Percentiles rank a stretch among this genome's conserved stretches.
These are phyloP conservation scores for Dromius quadrimaculatus DNA, from an alignment of 2,888 invertebrate species.

Conservation along the genomic window DNA sequence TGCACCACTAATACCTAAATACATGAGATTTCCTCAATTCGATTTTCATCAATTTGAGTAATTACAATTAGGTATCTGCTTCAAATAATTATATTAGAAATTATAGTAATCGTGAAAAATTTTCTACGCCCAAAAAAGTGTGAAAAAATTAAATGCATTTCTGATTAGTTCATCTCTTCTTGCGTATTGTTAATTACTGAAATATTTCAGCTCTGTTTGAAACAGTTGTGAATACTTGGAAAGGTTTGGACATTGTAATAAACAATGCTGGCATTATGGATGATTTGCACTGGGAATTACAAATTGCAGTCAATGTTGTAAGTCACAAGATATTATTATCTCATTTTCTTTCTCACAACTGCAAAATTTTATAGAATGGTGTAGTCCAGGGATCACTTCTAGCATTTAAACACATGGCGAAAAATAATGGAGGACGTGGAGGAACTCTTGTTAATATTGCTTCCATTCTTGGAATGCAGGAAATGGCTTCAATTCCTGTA, in stretches of 20 bases:
- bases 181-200: constrained; percentile 38
- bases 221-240: constrained; percentile 61
- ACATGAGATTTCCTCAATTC: too few species aligned
- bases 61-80: too few species aligned
- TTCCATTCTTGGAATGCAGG: constrained; percentile 71
- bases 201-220: constrained; percentile 66
- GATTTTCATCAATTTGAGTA: too few species aligned
- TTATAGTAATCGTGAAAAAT: too few species aligned
- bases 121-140: too few species aligned
- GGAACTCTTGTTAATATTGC: constrained; percentile 75
- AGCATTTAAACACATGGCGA: constrained; percentile 71
- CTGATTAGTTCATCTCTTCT: background rate
- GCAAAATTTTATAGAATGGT: constrained; percentile 62
- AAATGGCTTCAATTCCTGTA: constrained; percentile 69
- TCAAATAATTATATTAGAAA: too few species aligned
- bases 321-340: constrained; percentile 54
- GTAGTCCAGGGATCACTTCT: constrained; percentile 66
- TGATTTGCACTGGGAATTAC: constrained; percentile 80
- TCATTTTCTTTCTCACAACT: background rate
- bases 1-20: too few species aligned
- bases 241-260: constrained; percentile 69
- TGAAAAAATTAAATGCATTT: too few species aligned
- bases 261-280: constrained; percentile 87
- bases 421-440: constrained; percentile 70
- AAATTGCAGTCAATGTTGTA: constrained; percentile 70